phyloP scores from a whole-genome alignment of 92 coral and sea anemone species.

The Paramuricea clavata region DNA sequence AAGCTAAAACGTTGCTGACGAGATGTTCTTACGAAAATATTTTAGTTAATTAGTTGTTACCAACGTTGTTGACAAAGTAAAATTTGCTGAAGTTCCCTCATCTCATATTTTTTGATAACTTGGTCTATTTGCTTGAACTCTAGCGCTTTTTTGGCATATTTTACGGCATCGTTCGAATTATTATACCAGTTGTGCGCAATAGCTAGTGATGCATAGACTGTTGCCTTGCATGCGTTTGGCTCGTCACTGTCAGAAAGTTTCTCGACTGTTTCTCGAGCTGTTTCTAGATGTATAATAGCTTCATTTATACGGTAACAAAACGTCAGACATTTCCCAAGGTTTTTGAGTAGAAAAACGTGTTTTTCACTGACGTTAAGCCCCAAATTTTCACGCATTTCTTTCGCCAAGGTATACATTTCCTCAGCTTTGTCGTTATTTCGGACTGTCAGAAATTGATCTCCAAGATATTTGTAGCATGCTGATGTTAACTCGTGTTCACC shows the following conservation, averaged over 20 bases:
- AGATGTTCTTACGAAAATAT: no score
- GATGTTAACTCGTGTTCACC: slow-evolving; percentile 14
- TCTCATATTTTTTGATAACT: neutral
- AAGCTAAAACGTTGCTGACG: no score
- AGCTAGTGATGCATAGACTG: neutral
- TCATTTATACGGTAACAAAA: neutral
- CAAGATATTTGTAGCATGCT: neutral
- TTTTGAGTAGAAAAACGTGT: neutral
- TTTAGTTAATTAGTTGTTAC: no score
- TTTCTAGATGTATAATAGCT: neutral
- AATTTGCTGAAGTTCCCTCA: neutral
- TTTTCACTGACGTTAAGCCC: neutral
- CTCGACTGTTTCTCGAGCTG: neutral
- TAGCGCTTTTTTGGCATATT: neutral
- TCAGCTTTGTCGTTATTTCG: neutral
- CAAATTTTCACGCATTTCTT: neutral
- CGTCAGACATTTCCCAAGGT: neutral
- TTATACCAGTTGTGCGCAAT: neutral
- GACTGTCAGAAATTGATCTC: neutral
- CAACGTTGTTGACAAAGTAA: no score
- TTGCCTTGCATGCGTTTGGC: neutral
- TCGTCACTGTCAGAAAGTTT: neutral
- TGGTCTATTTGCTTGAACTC: neutral
- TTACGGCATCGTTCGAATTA: neutral
- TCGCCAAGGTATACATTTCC: neutral